phyloP scores from a whole-genome alignment of 2,113 vertebrate species.

The Amblyornis subalaris region DNA sequence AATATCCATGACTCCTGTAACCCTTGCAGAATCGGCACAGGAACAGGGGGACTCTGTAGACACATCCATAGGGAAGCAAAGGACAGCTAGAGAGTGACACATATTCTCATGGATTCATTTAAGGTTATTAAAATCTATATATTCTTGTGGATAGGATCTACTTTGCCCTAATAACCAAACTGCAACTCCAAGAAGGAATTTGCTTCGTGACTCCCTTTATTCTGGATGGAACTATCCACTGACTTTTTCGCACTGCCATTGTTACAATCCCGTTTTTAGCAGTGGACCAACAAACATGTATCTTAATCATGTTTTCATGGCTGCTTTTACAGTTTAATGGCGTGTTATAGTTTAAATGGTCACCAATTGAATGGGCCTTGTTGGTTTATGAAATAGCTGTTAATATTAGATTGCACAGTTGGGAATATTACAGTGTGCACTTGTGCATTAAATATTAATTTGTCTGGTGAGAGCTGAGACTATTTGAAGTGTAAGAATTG shows the following conservation, averaged over 20 bases:
- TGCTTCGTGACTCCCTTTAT: background rate
- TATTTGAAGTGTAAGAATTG: slow-evolving; percentile 57
- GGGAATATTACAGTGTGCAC: slow-evolving; percentile 45
- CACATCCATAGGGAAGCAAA: background rate
- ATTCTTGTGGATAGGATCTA: background rate
- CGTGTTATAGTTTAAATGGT: slow-evolving; percentile 46
- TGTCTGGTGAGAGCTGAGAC: slow-evolving; percentile 59
- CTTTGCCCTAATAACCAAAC: background rate
- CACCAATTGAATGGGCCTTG: slow-evolving; percentile 59
- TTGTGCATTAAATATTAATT: slow-evolving; percentile 67
- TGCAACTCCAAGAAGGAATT: background rate
- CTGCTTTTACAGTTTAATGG: slow-evolving; percentile 43
- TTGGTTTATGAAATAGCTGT: slow-evolving; percentile 68
- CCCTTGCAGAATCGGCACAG: background rate
- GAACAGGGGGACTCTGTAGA: background rate
- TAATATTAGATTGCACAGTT: slow-evolving; percentile 52
- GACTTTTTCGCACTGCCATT: background rate
- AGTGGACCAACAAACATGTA: background rate
- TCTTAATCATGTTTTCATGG: slow-evolving; percentile 40
- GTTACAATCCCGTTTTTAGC: background rate
- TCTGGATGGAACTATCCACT: background rate
- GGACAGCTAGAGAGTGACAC: background rate
- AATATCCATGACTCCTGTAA: background rate
- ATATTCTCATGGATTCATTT: background rate
- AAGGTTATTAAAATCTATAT: background rate